A percentile compares a stretch with the other conserved stretches of the same genome.
These are phyloP conservation scores for Aphodius sticticus DNA, from an alignment of 2,888 invertebrate genomes.

Conservation along the genomic window DNA sequence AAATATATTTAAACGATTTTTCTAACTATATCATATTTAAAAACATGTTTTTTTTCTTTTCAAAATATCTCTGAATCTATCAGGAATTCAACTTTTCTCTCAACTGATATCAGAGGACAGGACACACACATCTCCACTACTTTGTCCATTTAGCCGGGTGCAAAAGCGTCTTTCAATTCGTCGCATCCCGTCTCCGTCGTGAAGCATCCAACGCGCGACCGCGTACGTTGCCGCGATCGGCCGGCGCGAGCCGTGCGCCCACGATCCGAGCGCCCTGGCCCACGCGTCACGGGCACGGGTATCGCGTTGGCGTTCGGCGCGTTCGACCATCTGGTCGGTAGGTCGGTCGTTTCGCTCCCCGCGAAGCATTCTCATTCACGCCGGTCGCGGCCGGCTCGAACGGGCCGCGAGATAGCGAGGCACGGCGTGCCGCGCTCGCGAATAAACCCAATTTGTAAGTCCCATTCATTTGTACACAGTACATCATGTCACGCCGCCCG, in stretches of 20 bases:
- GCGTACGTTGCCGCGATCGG: neutral
- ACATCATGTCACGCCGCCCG: constrained; percentile 41
- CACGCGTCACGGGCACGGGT: constrained; percentile 42
- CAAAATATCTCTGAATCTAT: no score
- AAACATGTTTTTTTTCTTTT: no score
- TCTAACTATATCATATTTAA: no score
- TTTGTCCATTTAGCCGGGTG: neutral
- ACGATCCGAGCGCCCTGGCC: constrained; percentile 44
- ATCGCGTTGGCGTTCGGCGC: constrained; percentile 42
- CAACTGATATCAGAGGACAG: no score
- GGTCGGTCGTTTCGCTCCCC: constrained; percentile 13
- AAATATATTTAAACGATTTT: no score
- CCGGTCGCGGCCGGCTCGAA: no score
- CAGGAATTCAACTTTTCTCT: no score
- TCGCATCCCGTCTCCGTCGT: neutral
- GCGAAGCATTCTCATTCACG: neutral
- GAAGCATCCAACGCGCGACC: neutral
- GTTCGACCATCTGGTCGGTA: constrained; percentile 45
- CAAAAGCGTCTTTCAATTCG: neutral
- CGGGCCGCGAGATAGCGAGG: neutral
- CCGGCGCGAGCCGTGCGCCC: constrained; percentile 48
- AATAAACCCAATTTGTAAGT: constrained; percentile 51
- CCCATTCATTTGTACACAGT: constrained; percentile 47
- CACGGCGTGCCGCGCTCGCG: constrained; percentile 34
- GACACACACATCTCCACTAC: no score